Evolutionary conservation across 2,888 invertebrate genomes (phyloP).

Genomic region (Parapristionchus giblindavisi): DNA sequence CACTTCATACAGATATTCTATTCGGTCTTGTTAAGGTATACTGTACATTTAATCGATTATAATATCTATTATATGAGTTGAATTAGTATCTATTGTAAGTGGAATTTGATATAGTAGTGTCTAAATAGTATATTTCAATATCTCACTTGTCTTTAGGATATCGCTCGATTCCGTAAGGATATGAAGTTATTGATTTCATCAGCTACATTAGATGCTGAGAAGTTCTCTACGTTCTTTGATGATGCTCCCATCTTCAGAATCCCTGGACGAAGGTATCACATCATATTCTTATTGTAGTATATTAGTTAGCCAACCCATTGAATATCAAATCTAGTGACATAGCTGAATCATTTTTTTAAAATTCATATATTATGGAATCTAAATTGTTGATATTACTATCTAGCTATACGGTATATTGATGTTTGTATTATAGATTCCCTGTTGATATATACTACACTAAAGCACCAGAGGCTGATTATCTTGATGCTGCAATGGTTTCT

Average conservation of each 20-base stretch:
- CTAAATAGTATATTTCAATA: not conserved
- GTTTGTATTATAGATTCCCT: conserved; percentile 73
- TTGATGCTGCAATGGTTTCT: conserved; percentile 77
- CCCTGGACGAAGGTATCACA: conserved; percentile 82
- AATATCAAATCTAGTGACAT: not conserved
- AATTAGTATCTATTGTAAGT: not conserved
- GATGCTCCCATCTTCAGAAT: conserved; percentile 97
- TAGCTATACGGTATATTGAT: not conserved
- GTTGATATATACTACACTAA: conserved; percentile 99
- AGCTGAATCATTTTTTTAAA: not conserved
- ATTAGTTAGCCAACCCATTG: not conserved
- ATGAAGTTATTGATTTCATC: conserved; percentile 95
- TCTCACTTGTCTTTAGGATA: conserved; percentile 47
- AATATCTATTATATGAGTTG: too few species aligned
- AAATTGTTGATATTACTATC: too few species aligned
- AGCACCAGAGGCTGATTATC: conserved; percentile 97
- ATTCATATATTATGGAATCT: not conserved
- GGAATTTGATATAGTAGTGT: not conserved
- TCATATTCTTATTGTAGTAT: not conserved
- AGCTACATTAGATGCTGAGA: conserved; percentile 96
- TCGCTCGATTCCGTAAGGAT: conserved; percentile 77
- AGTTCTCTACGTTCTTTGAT: conserved; percentile 91
- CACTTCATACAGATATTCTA: conserved; percentile 95
- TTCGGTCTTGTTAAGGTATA: conserved; percentile 85
- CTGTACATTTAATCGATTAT: not conserved